Evolutionary conservation across 2,888 invertebrate genomes (phyloP).

Genomic region (Pandemis heparana): DNA sequence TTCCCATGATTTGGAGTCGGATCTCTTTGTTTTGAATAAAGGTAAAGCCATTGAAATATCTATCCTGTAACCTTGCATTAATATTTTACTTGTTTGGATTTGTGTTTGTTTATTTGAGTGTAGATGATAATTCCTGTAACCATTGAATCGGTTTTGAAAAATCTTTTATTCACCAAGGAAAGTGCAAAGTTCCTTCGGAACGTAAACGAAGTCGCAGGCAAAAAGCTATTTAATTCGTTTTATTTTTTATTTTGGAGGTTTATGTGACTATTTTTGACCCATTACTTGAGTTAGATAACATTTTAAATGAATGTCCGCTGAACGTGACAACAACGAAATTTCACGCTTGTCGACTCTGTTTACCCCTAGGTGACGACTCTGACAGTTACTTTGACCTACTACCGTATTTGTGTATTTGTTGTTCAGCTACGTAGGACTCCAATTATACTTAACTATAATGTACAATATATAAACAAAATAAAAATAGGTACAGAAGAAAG

Average conservation of each 20-base stretch:
- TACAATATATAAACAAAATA: not conserved
- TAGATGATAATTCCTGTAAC: too few species aligned
- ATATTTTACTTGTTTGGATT: too few species aligned
- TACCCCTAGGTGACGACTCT: not conserved
- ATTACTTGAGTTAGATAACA: not conserved
- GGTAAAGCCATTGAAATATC: too few species aligned
- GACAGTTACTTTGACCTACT: slow-evolving; percentile 14
- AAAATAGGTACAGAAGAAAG: not conserved
- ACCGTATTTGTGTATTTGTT: not conserved
- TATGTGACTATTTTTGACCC: not conserved
- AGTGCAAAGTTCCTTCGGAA: too few species aligned
- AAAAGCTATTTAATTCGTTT: not conserved
- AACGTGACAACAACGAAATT: slow-evolving; percentile 12
- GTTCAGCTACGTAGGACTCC: not conserved
- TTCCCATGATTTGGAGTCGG: too few species aligned
- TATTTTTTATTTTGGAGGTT: too few species aligned
- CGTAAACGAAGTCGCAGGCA: too few species aligned
- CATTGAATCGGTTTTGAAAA: too few species aligned
- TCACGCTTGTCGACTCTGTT: slow-evolving; percentile 6
- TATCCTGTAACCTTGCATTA: too few species aligned
- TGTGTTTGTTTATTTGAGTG: too few species aligned
- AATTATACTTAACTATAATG: not conserved
- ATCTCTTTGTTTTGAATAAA: too few species aligned
- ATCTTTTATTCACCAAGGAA: too few species aligned
- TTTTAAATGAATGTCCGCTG: not conserved